A percentile compares a stretch with the other conserved stretches of the same genome.
Conservation (phyloP, 2,888 invertebrate species). For the Heliconius erato region DNA sequence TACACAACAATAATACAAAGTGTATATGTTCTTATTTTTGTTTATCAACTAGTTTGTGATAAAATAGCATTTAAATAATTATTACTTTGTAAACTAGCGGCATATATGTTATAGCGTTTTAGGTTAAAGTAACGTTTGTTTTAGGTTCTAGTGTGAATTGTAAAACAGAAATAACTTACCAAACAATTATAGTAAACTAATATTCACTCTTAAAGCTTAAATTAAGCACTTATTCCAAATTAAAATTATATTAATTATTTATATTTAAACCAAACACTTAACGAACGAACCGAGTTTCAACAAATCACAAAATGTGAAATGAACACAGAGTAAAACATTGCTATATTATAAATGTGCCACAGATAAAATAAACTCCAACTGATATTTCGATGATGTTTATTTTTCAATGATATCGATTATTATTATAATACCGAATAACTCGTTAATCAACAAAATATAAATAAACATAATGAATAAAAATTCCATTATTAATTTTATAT, state of each 20-base stretch:
- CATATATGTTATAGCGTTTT: conserved; percentile 11
- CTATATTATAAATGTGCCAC: not conserved
- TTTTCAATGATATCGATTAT: not conserved
- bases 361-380: not conserved
- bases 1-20: not conserved
- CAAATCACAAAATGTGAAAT: conserved; percentile 30
- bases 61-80: not conserved
- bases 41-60: not conserved
- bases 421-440: not conserved
- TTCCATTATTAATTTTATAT: not conserved
- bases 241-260: not conserved
- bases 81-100: conserved; percentile 2
- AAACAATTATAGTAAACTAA: not conserved
- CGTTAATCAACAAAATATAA: not conserved
- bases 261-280: conserved; percentile 15
- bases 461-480: not conserved
- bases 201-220: conserved; percentile 5
- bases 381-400: not conserved
- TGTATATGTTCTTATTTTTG: not conserved
- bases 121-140: conserved; percentile 16
- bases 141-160: not conserved
- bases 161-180: conserved; percentile 1
- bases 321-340: conserved; percentile 5
- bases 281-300: conserved; percentile 23
- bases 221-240: not conserved